Evolutionary conservation across 2,888 invertebrate genomes (phyloP), one percentile per base, ranked within the genome.

Genomic region (Pogonocherus hispidulus): DNA sequence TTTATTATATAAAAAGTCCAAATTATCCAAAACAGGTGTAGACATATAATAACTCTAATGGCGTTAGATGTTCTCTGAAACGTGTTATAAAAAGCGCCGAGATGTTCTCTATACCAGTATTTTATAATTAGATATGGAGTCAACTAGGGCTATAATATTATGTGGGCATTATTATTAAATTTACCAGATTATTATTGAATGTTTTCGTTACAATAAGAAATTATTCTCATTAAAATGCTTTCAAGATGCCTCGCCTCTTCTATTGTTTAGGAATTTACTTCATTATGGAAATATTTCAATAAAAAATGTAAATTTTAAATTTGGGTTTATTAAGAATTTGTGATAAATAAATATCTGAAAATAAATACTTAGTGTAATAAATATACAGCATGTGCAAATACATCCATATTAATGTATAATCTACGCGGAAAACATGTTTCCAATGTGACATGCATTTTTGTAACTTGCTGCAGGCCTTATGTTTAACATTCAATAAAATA

Each of bases 41-140:
- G 59, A 44, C 59, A 19, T 20, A 41, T 22, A 59, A 59, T 46
- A 59, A 59, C 41, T 57, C 41, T 59, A 59, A 44, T 59, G 44
- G 41, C 20, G 32, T 32, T 23, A 22, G 16, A 32, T 32, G 23
- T 23, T 55, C 55, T 23, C 32, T 11, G 27, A 32, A 32, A 32
- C 35, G 35, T 32, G 27, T 55, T 27, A 44, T 6, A 32, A 32
- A 32, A 32, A 32, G 32, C 32, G 32, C 32, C 32, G 32, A 32
- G n/a, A n/a, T 32, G 32, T 32, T 32, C 11, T 32, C 32, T 8
- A 2, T 32, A 32, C 11, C 32, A 32, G 32, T 32, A 32, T 32
- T 32, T 32, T 32, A 32, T 32, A 32, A 32, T 32, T 32, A 23
- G 3, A 6, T 23, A 32, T n/a, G n/a, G n/a, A n/a, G n/a, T 11